These are phyloP conservation scores for Sternotherus odoratus DNA, from an alignment of 2,797 vertebrate species.

Conservation along the genomic window DNA sequence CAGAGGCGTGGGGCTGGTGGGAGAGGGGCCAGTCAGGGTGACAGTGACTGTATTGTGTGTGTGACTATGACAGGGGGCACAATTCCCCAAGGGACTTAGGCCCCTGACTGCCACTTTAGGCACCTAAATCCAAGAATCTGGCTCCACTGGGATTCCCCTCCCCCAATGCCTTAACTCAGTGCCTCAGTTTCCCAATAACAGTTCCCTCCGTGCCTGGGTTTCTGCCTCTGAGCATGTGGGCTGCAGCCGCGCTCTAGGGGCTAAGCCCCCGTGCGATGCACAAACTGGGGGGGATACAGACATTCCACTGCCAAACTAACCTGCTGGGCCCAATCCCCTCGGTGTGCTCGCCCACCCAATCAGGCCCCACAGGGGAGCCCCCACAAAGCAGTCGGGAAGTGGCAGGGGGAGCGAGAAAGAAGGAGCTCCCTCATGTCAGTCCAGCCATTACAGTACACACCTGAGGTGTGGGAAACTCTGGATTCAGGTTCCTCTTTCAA, in stretches of 20 bases:
- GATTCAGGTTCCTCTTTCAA: neutral
- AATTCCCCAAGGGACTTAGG: neutral
- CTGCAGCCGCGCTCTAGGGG: neutral
- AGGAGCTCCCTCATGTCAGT: too few species aligned
- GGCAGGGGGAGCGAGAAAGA: too few species aligned
- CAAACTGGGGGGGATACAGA: neutral
- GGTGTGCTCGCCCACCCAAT: neutral
- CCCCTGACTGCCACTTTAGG: neutral
- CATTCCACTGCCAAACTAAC: neutral
- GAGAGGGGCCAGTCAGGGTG: neutral
- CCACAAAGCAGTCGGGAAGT: too few species aligned
- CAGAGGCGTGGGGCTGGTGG: neutral
- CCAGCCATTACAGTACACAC: neutral
- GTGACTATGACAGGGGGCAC: too few species aligned
- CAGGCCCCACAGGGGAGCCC: neutral
- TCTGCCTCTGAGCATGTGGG: neutral
- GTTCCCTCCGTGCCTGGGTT: neutral
- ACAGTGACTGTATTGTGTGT: neutral
- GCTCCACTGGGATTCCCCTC: too few species aligned
- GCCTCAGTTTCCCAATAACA: neutral
- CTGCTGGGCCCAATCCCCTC: neutral
- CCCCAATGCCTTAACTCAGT: neutral
- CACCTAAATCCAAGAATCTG: neutral
- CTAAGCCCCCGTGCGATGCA: neutral
- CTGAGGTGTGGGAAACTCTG: neutral